Evolutionary conservation across 1,140 invertebrate genomes (phyloP).

Genomic region (Tribolium castaneum): DNA sequence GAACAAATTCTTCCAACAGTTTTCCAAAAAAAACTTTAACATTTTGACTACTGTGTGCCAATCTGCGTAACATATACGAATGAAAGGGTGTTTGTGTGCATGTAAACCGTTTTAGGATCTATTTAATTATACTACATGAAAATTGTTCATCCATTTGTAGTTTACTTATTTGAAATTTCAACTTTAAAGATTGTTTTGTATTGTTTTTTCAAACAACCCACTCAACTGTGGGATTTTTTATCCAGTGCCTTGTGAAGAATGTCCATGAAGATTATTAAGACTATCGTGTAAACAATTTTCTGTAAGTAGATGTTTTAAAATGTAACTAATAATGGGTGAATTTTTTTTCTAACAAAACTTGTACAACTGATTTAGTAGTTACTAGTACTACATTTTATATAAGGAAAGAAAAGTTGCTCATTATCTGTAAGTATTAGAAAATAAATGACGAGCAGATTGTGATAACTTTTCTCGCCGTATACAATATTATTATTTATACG

Average conservation of each 20-base stretch:
- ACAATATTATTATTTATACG: too few species aligned
- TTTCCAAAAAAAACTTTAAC: slow-evolving; percentile 1
- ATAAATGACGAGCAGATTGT: too few species aligned
- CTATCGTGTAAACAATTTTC: background rate
- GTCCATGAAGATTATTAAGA: background rate
- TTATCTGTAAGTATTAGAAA: too few species aligned
- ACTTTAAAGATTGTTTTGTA: background rate
- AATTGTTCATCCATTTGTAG: slow-evolving; percentile 4
- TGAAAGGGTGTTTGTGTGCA: background rate
- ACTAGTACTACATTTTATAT: too few species aligned
- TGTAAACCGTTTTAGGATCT: background rate
- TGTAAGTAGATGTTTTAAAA: background rate
- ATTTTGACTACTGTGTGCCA: slow-evolving; percentile 41
- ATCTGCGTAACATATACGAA: slow-evolving; percentile 18
- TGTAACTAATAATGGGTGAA: background rate
- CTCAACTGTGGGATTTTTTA: background rate
- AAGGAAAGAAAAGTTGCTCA: too few species aligned
- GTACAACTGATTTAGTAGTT: too few species aligned
- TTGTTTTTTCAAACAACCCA: background rate
- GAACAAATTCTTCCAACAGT: background rate
- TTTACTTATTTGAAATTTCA: background rate
- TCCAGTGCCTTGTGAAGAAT: background rate
- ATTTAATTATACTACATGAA: background rate
- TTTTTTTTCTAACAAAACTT: background rate
- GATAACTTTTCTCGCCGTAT: too few species aligned